phyloP scores from a whole-genome alignment of 1,140 invertebrate genomes.

The Drosophila elegans region DNA sequence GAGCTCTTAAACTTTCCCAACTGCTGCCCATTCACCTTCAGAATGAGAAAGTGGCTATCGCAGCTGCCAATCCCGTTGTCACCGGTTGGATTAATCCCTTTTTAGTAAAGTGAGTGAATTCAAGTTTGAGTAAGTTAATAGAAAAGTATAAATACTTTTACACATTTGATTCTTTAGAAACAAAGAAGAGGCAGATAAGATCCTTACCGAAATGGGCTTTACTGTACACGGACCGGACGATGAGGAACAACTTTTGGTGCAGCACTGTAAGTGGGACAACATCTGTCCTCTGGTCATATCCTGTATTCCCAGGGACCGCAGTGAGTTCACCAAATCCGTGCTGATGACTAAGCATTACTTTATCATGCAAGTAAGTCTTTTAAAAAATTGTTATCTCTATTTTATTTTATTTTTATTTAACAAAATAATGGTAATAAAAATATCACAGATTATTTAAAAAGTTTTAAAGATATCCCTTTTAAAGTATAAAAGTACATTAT shows the following conservation, averaged over 20 bases:
- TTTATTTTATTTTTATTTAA: too few species aligned
- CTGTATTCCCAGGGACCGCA: slow-evolving; percentile 86
- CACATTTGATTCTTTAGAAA: slow-evolving; percentile 34
- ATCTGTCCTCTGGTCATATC: slow-evolving; percentile 90
- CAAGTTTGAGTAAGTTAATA: too few species aligned
- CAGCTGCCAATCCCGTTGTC: slow-evolving; percentile 87
- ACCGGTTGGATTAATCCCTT: slow-evolving; percentile 92
- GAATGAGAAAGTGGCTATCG: slow-evolving; percentile 87
- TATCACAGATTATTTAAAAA: too few species aligned
- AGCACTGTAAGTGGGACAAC: slow-evolving; percentile 88
- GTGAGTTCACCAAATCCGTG: slow-evolving; percentile 77
- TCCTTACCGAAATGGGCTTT: slow-evolving; percentile 67
- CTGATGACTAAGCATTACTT: slow-evolving; percentile 86
- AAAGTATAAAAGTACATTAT: neutral
- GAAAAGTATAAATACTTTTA: too few species aligned
- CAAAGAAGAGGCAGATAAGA: slow-evolving; percentile 64
- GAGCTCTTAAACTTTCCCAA: slow-evolving; percentile 88
- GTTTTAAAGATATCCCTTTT: too few species aligned
- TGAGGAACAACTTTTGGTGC: slow-evolving; percentile 83
- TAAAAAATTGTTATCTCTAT: too few species aligned
- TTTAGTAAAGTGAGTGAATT: slow-evolving; percentile 87
- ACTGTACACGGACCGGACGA: slow-evolving; percentile 72
- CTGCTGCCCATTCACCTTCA: slow-evolving; percentile 89
- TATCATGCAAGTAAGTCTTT: slow-evolving; percentile 87
- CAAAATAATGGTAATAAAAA: too few species aligned